Percentiles rank a stretch among this genome's conserved stretches.
Evolutionary conservation across 2,113 vertebrate genomes (phyloP).

Genomic region (Saccopteryx leptura): DNA sequence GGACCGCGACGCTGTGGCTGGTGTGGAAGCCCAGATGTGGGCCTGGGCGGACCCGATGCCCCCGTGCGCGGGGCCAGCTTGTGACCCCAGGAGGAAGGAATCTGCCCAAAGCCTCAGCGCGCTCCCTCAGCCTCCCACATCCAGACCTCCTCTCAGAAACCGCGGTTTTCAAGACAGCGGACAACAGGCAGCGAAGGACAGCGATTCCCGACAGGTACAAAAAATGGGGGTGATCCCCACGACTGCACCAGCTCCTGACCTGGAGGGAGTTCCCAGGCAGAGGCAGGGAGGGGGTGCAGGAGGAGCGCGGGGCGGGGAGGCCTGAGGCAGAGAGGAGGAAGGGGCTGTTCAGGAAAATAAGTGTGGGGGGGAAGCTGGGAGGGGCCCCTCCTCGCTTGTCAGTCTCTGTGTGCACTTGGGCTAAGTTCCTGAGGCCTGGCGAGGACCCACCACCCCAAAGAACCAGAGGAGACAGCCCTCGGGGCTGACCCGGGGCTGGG

Average conservation of each 20-base stretch:
- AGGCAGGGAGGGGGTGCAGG: neutral
- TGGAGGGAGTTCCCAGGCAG: accelerated
- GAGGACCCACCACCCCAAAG: accelerated
- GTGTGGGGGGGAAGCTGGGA: accelerated
- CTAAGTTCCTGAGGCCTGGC: accelerated
- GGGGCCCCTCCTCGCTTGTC: accelerated
- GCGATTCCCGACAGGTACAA: neutral
- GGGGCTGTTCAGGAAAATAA: neutral
- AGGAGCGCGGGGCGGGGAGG: no score
- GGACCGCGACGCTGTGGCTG: accelerated
- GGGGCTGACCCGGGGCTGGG: neutral
- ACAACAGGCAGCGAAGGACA: accelerated
- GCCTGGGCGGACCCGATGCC: accelerated
- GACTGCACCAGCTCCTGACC: accelerated
- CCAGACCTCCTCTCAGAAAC: accelerated
- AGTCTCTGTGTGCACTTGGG: accelerated
- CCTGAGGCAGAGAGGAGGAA: neutral
- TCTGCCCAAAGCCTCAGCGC: neutral
- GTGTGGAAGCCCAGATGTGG: accelerated
- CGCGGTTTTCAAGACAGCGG: neutral
- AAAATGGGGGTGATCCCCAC: accelerated
- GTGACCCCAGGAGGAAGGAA: neutral
- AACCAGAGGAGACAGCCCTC: neutral
- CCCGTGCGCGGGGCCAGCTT: accelerated
- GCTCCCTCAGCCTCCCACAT: accelerated